phyloP scores from a whole-genome alignment of 2,113 vertebrate genomes.

The Eurystomus gularis region DNA sequence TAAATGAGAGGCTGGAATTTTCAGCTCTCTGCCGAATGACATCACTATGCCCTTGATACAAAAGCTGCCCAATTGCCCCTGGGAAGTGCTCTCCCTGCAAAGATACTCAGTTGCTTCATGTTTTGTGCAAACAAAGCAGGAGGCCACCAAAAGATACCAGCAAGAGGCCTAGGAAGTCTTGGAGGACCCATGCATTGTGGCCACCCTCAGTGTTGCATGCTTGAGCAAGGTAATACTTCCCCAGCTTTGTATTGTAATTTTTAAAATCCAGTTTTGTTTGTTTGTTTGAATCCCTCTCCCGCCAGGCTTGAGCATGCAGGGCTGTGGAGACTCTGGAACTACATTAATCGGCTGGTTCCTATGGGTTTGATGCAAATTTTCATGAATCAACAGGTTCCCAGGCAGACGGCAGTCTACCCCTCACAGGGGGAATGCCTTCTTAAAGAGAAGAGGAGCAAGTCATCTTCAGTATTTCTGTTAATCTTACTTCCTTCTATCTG shows the following conservation, averaged over 20 bases:
- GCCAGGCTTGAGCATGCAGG: neutral
- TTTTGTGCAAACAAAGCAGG: neutral
- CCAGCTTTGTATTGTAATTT: neutral
- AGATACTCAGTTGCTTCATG: neutral
- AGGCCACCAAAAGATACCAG: neutral
- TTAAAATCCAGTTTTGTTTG: neutral
- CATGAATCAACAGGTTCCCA: neutral
- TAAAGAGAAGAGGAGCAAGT: neutral
- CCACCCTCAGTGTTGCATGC: neutral
- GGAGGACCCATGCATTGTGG: fast-evolving
- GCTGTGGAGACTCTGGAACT: neutral
- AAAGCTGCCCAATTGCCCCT: neutral
- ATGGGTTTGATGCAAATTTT: neutral
- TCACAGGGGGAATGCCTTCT: neutral
- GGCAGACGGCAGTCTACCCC: neutral
- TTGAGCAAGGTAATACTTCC: neutral
- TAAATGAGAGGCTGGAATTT: neutral
- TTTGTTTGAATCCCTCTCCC: neutral
- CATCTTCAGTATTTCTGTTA: neutral
- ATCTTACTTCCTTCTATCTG: neutral
- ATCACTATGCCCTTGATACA: neutral
- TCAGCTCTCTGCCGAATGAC: neutral
- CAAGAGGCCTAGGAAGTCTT: neutral
- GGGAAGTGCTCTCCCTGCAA: neutral
- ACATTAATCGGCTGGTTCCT: neutral